Conservation (phyloP, 1,140 invertebrate species). For the Augochlora pura region DNA sequence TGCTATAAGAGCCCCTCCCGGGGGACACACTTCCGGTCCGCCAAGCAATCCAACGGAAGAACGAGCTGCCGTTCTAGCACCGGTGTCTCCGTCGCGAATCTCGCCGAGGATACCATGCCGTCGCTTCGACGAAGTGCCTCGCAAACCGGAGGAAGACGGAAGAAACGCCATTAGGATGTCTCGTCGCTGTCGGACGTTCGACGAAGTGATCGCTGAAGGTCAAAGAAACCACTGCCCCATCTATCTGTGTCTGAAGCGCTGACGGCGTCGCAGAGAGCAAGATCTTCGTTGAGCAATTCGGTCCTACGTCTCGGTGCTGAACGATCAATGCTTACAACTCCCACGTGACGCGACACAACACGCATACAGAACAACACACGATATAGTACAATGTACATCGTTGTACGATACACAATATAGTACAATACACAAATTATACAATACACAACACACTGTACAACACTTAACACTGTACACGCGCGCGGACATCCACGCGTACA, state of each 20-base stretch:
- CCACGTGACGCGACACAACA: too few species aligned
- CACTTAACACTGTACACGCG: too few species aligned
- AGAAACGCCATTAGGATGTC: background rate
- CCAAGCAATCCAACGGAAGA: background rate
- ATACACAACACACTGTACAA: too few species aligned
- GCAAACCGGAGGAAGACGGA: slow-evolving; percentile 19
- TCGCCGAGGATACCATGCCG: background rate
- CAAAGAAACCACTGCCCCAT: slow-evolving; percentile 55
- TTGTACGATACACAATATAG: too few species aligned
- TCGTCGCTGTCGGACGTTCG: slow-evolving; percentile 14
- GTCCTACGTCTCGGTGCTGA: slow-evolving; percentile 10
- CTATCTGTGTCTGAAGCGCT: too few species aligned
- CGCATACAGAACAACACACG: too few species aligned
- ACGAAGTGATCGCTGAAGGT: slow-evolving; percentile 5
- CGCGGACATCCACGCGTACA: too few species aligned
- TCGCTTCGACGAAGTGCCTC: slow-evolving; percentile 53
- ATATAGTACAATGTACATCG: too few species aligned
- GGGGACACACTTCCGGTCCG: background rate
- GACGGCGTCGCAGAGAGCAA: too few species aligned
- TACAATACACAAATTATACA: too few species aligned
- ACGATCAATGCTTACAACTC: background rate
- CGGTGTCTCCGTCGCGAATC: background rate
- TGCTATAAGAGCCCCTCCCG: background rate
- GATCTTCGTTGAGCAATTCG: background rate
- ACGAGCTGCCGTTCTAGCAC: background rate